Conservation (phyloP, 2,113 vertebrate species). For the Rhinolophus ferrumequinum region DNA sequence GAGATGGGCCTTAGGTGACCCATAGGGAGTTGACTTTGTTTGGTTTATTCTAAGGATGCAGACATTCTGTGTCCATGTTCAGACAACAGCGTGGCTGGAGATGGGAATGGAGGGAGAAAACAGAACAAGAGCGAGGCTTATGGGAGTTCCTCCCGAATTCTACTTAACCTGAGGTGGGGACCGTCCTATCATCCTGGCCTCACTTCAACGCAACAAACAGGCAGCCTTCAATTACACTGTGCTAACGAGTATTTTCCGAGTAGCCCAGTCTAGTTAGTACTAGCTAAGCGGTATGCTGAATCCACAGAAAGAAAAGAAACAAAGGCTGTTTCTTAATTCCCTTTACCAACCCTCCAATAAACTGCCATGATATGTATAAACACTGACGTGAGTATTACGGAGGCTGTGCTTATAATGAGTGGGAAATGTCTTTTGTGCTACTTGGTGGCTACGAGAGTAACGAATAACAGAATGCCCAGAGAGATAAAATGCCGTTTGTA, state of each 20-base stretch:
- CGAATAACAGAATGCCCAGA: background rate
- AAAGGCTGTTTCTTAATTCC: background rate
- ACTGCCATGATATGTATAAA: background rate
- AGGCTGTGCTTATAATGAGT: background rate
- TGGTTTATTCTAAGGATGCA: background rate
- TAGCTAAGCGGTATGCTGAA: background rate
- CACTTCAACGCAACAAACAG: background rate
- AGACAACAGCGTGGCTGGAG: fast-evolving
- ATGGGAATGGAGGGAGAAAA: fast-evolving
- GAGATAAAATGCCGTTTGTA: background rate
- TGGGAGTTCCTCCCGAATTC: background rate
- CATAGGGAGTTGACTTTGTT: background rate
- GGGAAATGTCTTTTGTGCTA: background rate
- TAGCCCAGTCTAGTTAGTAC: background rate
- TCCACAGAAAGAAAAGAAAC: background rate
- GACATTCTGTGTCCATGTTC: background rate
- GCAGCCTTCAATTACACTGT: background rate
- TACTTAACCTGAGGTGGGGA: background rate
- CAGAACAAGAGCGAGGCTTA: fast-evolving
- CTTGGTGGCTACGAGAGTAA: background rate
- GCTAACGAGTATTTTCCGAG: background rate
- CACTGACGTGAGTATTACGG: fast-evolving
- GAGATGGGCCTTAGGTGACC: fast-evolving
- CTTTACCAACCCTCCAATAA: background rate
- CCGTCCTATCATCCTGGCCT: background rate